A percentile compares a stretch with the other conserved stretches of the same genome.
Evolutionary conservation across 2,797 vertebrate species (phyloP).

Genomic region (Pantherophis alleghaniensis): DNA sequence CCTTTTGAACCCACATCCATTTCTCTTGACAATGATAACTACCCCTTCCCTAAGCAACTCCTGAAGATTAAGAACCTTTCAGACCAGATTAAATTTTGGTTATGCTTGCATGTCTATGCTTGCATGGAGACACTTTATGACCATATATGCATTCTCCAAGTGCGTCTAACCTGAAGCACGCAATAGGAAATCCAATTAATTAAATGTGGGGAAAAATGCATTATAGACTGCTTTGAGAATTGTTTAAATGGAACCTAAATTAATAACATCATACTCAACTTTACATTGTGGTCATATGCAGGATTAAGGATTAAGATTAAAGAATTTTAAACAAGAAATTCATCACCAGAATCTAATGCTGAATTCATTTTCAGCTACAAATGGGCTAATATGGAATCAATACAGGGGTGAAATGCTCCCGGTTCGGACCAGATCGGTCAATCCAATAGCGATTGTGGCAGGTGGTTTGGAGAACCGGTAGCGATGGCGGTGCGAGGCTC

Average conservation of each 20-base stretch:
- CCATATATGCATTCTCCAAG: not conserved
- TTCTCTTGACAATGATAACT: not conserved
- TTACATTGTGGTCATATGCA: conserved; percentile 61
- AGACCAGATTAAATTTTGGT: not conserved
- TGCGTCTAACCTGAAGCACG: not conserved
- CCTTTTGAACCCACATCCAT: not conserved
- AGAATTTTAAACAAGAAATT: conserved; percentile 66
- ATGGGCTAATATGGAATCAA: conserved; percentile 66
- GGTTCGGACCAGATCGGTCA: too few relatives aligned
- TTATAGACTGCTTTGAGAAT: not conserved
- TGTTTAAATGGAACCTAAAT: not conserved
- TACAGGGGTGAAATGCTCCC: conserved; percentile 33
- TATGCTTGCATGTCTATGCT: too few relatives aligned
- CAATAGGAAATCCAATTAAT: not conserved
- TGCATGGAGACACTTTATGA: not conserved
- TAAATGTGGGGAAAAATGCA: not conserved
- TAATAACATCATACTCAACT: conserved; percentile 52
- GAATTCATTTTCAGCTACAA: conserved; percentile 65
- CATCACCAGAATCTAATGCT: conserved; percentile 69
- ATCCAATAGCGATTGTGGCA: too few relatives aligned
- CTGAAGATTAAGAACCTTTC: not conserved
- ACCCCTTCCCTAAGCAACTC: not conserved
- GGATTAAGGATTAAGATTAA: conserved; percentile 61
- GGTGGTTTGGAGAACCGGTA: too few relatives aligned
- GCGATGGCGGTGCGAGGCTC: too few relatives aligned